Base-by-base conservation (phyloP, 2,113 vertebrate species). In the Grallaria varia region DNA sequence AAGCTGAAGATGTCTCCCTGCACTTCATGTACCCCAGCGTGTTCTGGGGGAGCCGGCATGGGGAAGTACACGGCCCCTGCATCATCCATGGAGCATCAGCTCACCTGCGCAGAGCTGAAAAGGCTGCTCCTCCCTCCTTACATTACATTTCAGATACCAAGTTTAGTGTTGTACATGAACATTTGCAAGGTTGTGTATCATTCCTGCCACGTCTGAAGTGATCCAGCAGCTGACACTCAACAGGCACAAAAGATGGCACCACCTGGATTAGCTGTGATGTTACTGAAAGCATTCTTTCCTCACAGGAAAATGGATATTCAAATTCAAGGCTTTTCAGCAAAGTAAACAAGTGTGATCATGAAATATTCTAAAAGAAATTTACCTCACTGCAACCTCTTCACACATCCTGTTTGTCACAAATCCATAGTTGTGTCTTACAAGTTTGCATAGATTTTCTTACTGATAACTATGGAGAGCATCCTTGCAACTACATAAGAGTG, bases 51-150 rank as follows among this genome's bases (percentile, higher is more conserved):
- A 78, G 42, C 40, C 3, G 1, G 52, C 39, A 39, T 3, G 8
- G 31, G n/a, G 21, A 39, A 59, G 23, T 16, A n/a, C 0, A 4
- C 0, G 0, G 47, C 3, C 35, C 31, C 72, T 62, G 53, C 37
- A 60, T 42, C 44, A 60, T 28, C 44, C 50, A 42, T 1, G 2
- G 31, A 77, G 28, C 76, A 77, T 2, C 0, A 76, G 50, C n/a
- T 77, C n/a, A 73, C 10, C n/a, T 0, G 0, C 5, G n/a, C 45
- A 83, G 27, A 79, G 44, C 47, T 6, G 1, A 37, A 77, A 84
- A 89, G 33, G 23, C n/a, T 75, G 14, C 22, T 87, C 24, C 42
- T 81, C 44, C 49, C 50, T 84, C 40, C 56, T 64, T 37, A 45
- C 2, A 5, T 6, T 37, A 22, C 14, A 45, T 53, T 62, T 78